phyloP scores from a whole-genome alignment of 2,888 invertebrate genomes.

The Drosophila anceps region DNA sequence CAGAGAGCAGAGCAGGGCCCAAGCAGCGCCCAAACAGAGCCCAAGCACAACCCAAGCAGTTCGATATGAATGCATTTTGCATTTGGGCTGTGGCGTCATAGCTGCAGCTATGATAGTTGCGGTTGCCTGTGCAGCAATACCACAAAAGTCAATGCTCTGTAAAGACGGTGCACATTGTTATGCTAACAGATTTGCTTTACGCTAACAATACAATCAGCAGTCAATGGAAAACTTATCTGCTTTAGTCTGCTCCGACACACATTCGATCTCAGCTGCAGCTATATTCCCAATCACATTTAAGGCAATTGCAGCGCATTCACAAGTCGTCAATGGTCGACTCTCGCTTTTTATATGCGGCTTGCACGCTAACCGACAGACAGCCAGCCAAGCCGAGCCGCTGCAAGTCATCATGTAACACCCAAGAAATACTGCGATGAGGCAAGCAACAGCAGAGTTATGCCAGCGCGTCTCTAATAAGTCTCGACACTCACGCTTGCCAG shows the following conservation, averaged over 20 bases:
- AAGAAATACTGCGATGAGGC: slow-evolving; percentile 76
- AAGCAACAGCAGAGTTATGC: slow-evolving; percentile 51
- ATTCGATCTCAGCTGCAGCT: background rate
- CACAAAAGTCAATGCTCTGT: slow-evolving; percentile 19
- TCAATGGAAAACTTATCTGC: background rate
- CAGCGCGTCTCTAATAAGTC: slow-evolving; percentile 54
- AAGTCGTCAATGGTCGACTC: slow-evolving; percentile 11
- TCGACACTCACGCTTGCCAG: slow-evolving; percentile 26
- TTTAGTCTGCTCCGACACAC: background rate
- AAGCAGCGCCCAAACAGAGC: slow-evolving; percentile 4
- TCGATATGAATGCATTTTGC: slow-evolving; percentile 58
- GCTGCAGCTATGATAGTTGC: slow-evolving; percentile 36
- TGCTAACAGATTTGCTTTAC: background rate
- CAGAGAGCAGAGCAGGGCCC: slow-evolving; percentile 7
- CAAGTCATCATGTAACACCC: slow-evolving; percentile 70
- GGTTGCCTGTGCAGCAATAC: slow-evolving; percentile 36
- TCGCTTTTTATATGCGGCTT: slow-evolving; percentile 50
- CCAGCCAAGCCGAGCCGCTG: slow-evolving; percentile 18
- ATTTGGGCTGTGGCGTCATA: slow-evolving; percentile 60
- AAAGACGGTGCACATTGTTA: background rate
- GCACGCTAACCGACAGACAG: slow-evolving; percentile 58
- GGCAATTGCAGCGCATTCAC: slow-evolving; percentile 28
- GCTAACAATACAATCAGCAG: background rate
- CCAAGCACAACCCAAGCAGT: slow-evolving; percentile 9
- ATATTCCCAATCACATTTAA: background rate